phyloP scores from a whole-genome alignment of 1,140 invertebrate species.

The Stegodyphus dumicola region DNA sequence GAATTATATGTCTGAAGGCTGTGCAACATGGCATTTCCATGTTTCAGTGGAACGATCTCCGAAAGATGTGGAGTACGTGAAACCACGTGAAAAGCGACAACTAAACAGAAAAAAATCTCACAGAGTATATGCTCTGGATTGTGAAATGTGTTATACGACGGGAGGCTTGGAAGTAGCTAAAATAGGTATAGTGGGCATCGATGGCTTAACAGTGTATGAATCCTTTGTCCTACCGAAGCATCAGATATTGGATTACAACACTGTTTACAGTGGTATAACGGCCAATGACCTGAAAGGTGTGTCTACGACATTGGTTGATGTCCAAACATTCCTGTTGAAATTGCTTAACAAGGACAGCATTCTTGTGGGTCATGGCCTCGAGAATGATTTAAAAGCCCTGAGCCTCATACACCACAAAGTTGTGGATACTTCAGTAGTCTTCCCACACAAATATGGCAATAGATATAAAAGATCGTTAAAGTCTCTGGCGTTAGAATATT shows the following conservation, averaged over 20 bases:
- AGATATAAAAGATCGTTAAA: slow-evolving; percentile 83
- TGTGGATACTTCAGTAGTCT: slow-evolving; percentile 95
- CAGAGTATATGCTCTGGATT: slow-evolving; percentile 86
- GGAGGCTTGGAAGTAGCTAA: slow-evolving; percentile 88
- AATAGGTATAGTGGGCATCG: slow-evolving; percentile 86
- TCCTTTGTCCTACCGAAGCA: slow-evolving; percentile 82
- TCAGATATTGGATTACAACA: slow-evolving; percentile 86
- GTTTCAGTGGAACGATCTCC: background rate
- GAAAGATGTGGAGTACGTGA: background rate
- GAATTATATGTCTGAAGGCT: background rate
- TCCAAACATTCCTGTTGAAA: slow-evolving; percentile 89
- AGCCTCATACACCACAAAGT: slow-evolving; percentile 90
- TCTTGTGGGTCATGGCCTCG: slow-evolving; percentile 94
- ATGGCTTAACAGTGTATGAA: slow-evolving; percentile 84
- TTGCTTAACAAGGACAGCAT: slow-evolving; percentile 91
- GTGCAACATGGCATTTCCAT: background rate
- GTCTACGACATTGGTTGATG: slow-evolving; percentile 81
- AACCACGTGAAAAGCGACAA: background rate
- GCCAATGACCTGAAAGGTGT: slow-evolving; percentile 78
- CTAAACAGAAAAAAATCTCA: background rate
- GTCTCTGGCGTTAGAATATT: slow-evolving; percentile 85
- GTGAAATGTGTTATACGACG: slow-evolving; percentile 85
- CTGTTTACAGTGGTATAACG: slow-evolving; percentile 90
- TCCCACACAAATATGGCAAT: slow-evolving; percentile 85
- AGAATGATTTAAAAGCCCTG: slow-evolving; percentile 93